These are phyloP conservation scores for Pyrochroa serraticornis DNA, from an alignment of 2,888 invertebrate genomes.

Conservation along the genomic window DNA sequence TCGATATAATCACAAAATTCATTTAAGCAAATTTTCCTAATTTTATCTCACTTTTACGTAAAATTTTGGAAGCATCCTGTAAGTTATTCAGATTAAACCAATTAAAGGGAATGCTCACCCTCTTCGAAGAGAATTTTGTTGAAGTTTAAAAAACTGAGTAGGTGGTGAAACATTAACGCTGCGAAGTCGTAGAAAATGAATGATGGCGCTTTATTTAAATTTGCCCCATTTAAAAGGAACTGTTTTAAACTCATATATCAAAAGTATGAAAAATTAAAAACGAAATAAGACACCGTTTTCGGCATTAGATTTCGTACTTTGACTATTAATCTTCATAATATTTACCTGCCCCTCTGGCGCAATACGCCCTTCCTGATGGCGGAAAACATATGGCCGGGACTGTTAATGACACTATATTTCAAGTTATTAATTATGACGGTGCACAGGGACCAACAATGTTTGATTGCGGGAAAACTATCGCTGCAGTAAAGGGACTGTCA, in stretches of 20 bases:
- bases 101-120: neutral
- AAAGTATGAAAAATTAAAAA: conserved; percentile 43
- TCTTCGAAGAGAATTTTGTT: conserved; percentile 2
- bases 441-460: conserved; percentile 20
- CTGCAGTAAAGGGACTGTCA: too few relatives aligned
- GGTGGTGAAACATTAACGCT: too few relatives aligned
- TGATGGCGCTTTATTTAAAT: neutral
- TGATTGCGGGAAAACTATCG: too few relatives aligned
- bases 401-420: conserved; percentile 54
- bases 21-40: neutral
- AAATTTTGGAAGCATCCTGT: conserved; percentile 3
- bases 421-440: conserved; percentile 52
- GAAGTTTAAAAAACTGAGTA: neutral
- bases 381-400: conserved; percentile 51
- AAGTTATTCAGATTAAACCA: neutral
- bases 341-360: conserved; percentile 43
- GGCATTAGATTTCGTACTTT: conserved; percentile 44
- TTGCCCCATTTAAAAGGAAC: too few relatives aligned
- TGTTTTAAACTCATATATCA: conserved; percentile 37
- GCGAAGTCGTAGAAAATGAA: neutral
- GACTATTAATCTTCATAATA: conserved; percentile 49
- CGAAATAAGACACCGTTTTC: conserved; percentile 41
- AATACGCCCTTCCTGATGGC: conserved; percentile 38
- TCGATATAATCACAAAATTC: too few relatives aligned
- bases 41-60: too few relatives aligned